A percentile compares a stretch with the other conserved stretches of the same genome.
Conservation (phyloP, 2,888 invertebrate genomes). For the Pherbina coryleti region DNA sequence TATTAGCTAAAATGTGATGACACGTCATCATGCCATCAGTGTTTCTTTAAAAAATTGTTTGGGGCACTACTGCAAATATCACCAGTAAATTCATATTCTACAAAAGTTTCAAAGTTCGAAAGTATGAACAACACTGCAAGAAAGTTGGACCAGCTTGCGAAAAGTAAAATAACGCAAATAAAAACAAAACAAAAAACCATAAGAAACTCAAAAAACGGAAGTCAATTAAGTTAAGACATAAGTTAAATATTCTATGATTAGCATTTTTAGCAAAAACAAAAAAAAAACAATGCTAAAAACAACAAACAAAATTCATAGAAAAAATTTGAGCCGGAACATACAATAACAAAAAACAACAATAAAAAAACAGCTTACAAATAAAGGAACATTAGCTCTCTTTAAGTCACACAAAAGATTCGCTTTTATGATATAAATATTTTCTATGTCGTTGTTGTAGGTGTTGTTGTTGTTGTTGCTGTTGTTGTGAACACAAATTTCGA, state of each 20-base stretch:
- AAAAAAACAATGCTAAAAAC: neutral
- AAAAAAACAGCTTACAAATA: neutral
- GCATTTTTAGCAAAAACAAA: neutral
- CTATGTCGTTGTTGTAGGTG: neutral
- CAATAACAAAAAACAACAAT: neutral
- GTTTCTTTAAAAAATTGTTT: too few species aligned
- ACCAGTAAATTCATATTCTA: too few species aligned
- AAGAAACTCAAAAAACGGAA: neutral
- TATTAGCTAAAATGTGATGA: too few species aligned
- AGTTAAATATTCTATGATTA: neutral
- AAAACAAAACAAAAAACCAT: neutral
- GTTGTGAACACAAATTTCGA: slow-evolving; percentile 1
- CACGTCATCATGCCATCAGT: too few species aligned
- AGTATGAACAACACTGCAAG: neutral
- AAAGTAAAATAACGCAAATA: too few species aligned
- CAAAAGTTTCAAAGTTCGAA: too few species aligned
- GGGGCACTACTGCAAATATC: too few species aligned
- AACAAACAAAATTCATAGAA: too few species aligned
- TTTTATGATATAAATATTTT: neutral
- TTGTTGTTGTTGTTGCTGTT: neutral
- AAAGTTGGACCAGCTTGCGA: neutral
- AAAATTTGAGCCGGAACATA: too few species aligned
- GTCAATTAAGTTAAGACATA: neutral
- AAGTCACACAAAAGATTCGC: too few species aligned
- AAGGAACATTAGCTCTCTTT: too few species aligned